phyloP scores from a whole-genome alignment of 2,888 invertebrate genomes.

The Agrypnus murinus region DNA sequence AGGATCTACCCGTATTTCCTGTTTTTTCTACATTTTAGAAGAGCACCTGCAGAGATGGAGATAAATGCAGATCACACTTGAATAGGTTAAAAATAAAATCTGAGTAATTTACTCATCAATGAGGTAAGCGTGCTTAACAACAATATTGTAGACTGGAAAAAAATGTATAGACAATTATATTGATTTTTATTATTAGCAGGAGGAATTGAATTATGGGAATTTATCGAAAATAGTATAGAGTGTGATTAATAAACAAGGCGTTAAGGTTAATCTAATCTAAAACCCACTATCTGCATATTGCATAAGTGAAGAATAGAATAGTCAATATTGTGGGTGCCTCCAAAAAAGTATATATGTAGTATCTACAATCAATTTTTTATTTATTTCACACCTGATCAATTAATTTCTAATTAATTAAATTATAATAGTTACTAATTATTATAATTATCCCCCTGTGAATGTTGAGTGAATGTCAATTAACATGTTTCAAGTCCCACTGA shows the following conservation, averaged over 20 bases:
- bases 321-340: not conserved
- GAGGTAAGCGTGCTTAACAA: constrained; percentile 3
- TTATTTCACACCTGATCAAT: too few relatives aligned
- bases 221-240: not conserved
- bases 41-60: not conserved
- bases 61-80: not conserved
- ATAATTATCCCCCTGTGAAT: not conserved
- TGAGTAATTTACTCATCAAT: constrained; percentile 18
- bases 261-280: not conserved
- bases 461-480: constrained; percentile 2
- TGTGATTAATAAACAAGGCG: not conserved
- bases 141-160: constrained; percentile 3
- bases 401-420: not conserved
- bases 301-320: not conserved
- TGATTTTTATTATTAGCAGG: not conserved
- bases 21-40: not conserved
- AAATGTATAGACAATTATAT: not conserved
- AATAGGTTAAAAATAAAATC: constrained; percentile 9
- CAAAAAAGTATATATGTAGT: too few relatives aligned
- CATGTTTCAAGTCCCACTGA: not conserved
- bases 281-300: not conserved
- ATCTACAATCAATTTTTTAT: too few relatives aligned
- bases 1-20: constrained; percentile 1
- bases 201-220: not conserved
- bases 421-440: not conserved